Evolutionary conservation across 1,140 invertebrate genomes (phyloP).

Genomic region (Temnothorax nylanderi): DNA sequence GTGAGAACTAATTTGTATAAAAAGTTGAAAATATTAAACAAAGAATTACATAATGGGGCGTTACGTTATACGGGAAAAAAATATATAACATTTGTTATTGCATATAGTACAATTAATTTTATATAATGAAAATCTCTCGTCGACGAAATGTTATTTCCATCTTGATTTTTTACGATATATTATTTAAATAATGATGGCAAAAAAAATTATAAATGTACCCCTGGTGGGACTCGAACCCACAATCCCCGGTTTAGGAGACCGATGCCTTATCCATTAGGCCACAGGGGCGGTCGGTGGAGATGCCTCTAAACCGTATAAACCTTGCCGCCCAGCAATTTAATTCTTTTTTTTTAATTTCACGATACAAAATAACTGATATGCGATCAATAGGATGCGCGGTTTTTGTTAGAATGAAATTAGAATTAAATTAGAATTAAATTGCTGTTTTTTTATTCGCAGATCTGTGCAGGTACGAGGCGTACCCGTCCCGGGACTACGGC

Average conservation of each 20-base stretch:
- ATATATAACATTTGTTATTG: neutral
- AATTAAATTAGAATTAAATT: constrained; percentile 15
- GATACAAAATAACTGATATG: neutral
- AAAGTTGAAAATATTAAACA: neutral
- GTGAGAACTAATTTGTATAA: neutral
- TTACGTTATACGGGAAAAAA: neutral
- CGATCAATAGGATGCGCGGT: neutral
- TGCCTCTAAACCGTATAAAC: neutral
- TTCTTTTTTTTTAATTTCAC: neutral
- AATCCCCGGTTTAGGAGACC: constrained; percentile 84
- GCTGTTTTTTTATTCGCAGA: constrained; percentile 54
- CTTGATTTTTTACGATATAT: neutral
- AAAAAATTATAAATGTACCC: constrained; percentile 77
- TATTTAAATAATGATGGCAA: neutral
- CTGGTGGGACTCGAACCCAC: constrained; percentile 84
- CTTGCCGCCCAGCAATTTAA: neutral
- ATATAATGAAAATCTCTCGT: neutral
- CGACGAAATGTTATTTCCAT: neutral
- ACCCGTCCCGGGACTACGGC: constrained; percentile 58
- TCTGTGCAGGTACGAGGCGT: constrained; percentile 71
- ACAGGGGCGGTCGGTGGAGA: constrained; percentile 74
- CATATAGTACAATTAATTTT: neutral
- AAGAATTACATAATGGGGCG: neutral
- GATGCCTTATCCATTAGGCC: constrained; percentile 84
- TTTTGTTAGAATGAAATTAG: neutral